Conservation (phyloP, 2,113 vertebrate genomes). For the Anser cygnoides region DNA sequence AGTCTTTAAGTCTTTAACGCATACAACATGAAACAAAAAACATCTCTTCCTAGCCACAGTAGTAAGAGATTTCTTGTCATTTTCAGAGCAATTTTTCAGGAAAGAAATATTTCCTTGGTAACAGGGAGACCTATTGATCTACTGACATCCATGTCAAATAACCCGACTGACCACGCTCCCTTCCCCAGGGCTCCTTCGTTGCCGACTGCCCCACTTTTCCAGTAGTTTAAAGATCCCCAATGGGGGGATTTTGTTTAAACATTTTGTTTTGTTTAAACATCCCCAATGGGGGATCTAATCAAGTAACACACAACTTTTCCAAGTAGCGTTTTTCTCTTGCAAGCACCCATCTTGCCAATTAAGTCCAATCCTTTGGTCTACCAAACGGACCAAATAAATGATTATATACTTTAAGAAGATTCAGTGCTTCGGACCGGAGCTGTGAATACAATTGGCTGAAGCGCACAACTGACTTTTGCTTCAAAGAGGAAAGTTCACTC, state of each 20-base stretch:
- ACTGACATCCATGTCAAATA: not conserved
- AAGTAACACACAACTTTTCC: not conserved
- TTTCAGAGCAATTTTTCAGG: not conserved
- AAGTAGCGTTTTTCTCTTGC: not conserved
- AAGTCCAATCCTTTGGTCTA: too few relatives aligned
- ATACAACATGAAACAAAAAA: not conserved
- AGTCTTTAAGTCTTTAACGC: not conserved
- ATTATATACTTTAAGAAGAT: not conserved
- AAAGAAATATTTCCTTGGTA: not conserved
- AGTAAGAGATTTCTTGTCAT: not conserved
- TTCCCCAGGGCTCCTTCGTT: not conserved
- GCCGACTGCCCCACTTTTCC: slow-evolving; percentile 9
- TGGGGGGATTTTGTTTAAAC: too few relatives aligned
- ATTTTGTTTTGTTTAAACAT: too few relatives aligned
- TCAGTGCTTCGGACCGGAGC: not conserved
- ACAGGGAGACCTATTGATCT: not conserved
- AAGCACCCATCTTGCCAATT: not conserved
- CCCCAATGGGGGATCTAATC: not conserved
- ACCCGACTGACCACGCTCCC: not conserved
- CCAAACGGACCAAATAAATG: not conserved
- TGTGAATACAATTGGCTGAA: not conserved
- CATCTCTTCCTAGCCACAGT: not conserved
- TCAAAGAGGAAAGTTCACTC: not conserved
- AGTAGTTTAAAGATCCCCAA: not conserved
- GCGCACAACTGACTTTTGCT: not conserved